Evolutionary conservation across 2,888 invertebrate genomes (phyloP), one percentile per base, ranked within the genome.

Genomic region (Zootermopsis nevadensis): DNA sequence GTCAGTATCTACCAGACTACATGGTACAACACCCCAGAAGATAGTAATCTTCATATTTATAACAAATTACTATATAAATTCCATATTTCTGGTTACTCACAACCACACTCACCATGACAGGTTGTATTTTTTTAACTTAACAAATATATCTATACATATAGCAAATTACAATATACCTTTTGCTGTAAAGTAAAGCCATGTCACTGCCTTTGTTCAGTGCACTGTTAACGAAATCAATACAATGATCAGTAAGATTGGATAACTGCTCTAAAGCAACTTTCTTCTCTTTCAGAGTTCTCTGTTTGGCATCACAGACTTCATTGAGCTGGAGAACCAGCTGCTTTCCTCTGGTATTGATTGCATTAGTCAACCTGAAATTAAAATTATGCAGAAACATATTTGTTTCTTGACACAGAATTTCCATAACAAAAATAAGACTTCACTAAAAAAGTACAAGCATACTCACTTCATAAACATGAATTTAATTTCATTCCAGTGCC

Each of bases 231-330:
- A 97, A 97, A 86, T 93, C 93, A 86, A 97, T 95, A 89, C 96
- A 96, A 90, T 98, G 96, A 90, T 97, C 96, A 27, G 97, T 96
- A 89, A 96, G 94, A 88, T 94, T 93, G 0, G 96, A 95, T 24
- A 97, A 91, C 88, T 95, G 94, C 88, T 95, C 94, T 77, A 97
- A 90, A 77, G 97, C 97, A 81, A 94, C 92, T 89, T 96, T 95
- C 89, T 97, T 97, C 90, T 96, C 95, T 86, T 93, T 93, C 74
- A 97, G 91, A 72, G 97, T 96, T 88, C 94, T 95, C 86, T 95
- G 93, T 88, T 95, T 95, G 8, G 87, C 87, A 79, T 87, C 87
- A 85, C 89, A 89, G 3, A 95, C 94, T 89, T 96, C 96, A 88
- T 94, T 95, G 81, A 97, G 91, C 81, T 95, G 93, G 89, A 95